These are phyloP conservation scores for Rhinolophus sinicus DNA, from an alignment of 2,113 vertebrate species.

Conservation along the genomic window DNA sequence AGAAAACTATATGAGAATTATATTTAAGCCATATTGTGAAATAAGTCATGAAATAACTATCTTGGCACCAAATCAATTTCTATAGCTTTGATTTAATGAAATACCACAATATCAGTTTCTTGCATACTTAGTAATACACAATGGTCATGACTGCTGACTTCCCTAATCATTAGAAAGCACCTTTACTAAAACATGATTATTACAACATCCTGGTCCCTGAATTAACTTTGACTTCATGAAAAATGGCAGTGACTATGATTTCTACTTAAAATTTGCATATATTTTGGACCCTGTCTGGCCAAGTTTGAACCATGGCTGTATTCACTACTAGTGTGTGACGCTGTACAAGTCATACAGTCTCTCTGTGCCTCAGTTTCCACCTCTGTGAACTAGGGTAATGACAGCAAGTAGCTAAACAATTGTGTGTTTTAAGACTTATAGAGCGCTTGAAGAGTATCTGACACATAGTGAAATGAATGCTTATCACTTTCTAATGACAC, in stretches of 20 bases:
- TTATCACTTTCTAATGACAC: background rate
- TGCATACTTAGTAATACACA: background rate
- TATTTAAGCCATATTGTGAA: background rate
- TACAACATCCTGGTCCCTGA: background rate
- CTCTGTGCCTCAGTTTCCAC: background rate
- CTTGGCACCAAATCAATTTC: background rate
- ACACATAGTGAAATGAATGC: background rate
- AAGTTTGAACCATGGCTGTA: background rate
- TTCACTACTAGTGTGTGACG: background rate
- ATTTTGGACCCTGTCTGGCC: background rate
- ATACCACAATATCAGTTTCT: background rate
- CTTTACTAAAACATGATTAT: background rate
- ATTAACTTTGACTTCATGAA: background rate
- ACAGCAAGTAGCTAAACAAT: background rate
- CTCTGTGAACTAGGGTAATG: background rate
- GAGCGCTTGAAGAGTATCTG: background rate
- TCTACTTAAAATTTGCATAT: background rate
- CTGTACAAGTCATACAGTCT: background rate
- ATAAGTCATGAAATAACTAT: background rate
- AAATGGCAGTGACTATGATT: background rate
- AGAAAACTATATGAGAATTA: background rate
- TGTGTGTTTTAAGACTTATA: background rate
- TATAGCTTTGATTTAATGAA: background rate
- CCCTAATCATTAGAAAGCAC: background rate
- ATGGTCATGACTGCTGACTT: background rate